phyloP scores from a whole-genome alignment of 2,797 vertebrate genomes.

The Platalea minor region DNA sequence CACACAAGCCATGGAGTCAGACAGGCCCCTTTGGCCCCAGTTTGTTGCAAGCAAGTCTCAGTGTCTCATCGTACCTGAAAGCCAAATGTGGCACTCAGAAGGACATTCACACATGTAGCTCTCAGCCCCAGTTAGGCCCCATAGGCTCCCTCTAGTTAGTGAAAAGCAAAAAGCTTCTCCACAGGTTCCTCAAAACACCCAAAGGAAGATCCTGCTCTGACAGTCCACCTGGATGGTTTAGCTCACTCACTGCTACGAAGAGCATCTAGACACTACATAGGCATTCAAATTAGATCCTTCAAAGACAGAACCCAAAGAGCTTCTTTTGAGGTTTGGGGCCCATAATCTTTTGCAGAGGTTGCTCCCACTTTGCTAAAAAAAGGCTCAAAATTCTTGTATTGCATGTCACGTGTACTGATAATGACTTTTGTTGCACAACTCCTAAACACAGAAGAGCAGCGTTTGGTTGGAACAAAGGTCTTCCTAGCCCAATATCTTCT shows the following conservation, averaged over 20 bases:
- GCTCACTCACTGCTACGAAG: not conserved
- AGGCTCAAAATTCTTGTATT: not conserved
- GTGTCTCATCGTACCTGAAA: not conserved
- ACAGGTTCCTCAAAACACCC: not conserved
- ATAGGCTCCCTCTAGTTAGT: not conserved
- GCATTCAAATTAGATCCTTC: not conserved
- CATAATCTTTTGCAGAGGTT: not conserved
- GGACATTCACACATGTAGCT: not conserved
- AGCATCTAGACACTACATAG: not conserved
- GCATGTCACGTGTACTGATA: fast-evolving
- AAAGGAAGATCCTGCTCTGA: not conserved
- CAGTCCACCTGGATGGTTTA: not conserved
- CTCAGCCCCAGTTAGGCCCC: not conserved
- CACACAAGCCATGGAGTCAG: not conserved
- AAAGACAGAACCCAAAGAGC: not conserved
- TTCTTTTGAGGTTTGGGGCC: not conserved
- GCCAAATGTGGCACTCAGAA: fast-evolving
- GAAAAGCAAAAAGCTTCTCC: not conserved
- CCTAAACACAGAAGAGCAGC: not conserved
- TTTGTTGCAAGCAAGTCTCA: not conserved
- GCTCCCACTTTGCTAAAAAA: not conserved
- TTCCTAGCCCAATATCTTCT: not conserved
- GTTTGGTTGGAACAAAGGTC: not conserved
- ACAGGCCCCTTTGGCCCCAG: not conserved
- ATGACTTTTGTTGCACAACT: not conserved